Base-by-base conservation (phyloP, 2,113 vertebrate species). In the Oncorhynchus clarkii region DNA sequence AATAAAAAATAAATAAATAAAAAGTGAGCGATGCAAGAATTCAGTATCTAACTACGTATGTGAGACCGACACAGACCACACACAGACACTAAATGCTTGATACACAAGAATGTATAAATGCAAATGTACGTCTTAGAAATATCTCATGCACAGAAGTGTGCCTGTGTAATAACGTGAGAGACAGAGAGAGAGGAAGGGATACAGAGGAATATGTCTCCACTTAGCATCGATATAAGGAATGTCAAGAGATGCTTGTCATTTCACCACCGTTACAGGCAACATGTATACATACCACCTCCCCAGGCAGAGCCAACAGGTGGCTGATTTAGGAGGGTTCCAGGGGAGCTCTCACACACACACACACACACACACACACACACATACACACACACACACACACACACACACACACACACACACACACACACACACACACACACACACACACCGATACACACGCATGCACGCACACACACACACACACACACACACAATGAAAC, bases 301-400 rank as follows among this genome's bases (percentile, higher is more conserved):
- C 16, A 78, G 69, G 81, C 80, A 79, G 70, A n/a, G 24, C 26
- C 3, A 75, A 79, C 77, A 82, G 77, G 81, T 84, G 78, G 75
- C 70, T 71, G 76, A 79, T 85, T 81, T 82, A 73, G 65, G 66
- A 67, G 20, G 62, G 67, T 79, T 83, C 72, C 18, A 22, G 24
- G 72, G 51, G 62, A 27, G 24, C 62, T 8, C 62, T 5, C 22
- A 27, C 8, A 26, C 20, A 31, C 31, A 45, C 20, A 14, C 27
- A 62, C 59, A 64, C 29, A 39, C 14, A 8, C 67, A 82, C 74
- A 75, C 68, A 81, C 57, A 29, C 22, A 24, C 22, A 24, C 22
- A 24, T 24, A 24, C 22, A 24, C 22, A 24, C 22, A 24, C 22
- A 24, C 22, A 24, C 22, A 24, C 22, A 24, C 22, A 24, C 22